phyloP scores from a whole-genome alignment of 2,113 vertebrate species.

The Anas platyrhynchos region DNA sequence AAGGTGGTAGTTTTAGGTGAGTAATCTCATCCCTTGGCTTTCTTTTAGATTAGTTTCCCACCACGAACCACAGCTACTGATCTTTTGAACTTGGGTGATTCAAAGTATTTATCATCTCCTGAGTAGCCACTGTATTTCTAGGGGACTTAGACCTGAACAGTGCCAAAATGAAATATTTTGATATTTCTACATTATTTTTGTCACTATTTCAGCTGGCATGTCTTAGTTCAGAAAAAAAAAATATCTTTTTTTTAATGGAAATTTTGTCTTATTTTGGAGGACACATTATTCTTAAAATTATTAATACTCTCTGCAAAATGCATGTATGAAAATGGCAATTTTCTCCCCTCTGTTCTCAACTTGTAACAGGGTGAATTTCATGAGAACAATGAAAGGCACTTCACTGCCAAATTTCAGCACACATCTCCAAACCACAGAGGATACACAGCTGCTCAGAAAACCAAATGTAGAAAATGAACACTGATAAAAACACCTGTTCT shows the following conservation, averaged over 20 bases:
- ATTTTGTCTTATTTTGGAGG: neutral
- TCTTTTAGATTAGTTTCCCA: neutral
- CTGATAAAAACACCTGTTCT: neutral
- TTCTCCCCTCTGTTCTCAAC: rapidly evolving
- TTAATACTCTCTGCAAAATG: neutral
- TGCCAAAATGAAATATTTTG: neutral
- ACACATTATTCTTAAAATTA: neutral
- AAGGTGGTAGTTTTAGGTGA: neutral
- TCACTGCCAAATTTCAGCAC: neutral
- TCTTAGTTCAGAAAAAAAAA: neutral
- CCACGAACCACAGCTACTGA: neutral
- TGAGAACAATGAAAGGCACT: neutral
- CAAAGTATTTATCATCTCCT: neutral
- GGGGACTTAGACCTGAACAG: neutral
- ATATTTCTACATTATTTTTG: neutral
- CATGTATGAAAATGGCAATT: neutral
- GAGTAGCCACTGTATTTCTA: neutral
- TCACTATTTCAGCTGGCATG: neutral
- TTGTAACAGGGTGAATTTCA: neutral
- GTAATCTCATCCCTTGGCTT: neutral
- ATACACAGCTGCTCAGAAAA: neutral
- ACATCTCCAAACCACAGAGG: neutral
- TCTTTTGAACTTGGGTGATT: neutral
- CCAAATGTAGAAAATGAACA: neutral
- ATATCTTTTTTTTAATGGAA: neutral